Conservation (phyloP, 2,113 vertebrate species). For the Tiliqua scincoides region DNA sequence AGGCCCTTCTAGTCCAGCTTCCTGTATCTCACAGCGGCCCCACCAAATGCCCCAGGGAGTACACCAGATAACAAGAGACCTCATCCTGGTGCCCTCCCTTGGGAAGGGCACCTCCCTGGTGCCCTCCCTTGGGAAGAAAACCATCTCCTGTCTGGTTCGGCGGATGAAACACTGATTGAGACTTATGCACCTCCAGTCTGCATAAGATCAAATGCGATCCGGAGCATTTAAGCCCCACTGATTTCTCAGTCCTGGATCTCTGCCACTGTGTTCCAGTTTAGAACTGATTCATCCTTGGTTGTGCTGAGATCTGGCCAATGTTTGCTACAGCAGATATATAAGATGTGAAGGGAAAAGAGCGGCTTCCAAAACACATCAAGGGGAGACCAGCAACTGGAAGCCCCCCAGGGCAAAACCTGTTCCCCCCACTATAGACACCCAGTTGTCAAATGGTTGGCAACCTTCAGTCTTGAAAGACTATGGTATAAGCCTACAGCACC, state of each 20-base stretch:
- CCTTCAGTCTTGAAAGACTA: no score
- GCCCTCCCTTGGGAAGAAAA: no score
- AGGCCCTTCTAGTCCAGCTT: no score
- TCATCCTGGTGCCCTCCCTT: no score
- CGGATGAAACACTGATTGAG: background rate
- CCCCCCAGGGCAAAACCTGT: background rate
- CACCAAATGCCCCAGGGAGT: no score
- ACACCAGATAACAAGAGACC: no score
- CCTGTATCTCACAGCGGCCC: no score
- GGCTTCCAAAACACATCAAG: background rate
- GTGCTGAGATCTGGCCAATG: background rate
- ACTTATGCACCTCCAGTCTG: no score
- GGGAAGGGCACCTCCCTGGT: no score
- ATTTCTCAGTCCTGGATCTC: background rate
- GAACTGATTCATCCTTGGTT: background rate
- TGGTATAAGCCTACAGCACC: no score
- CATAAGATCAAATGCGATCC: background rate
- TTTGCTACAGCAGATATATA: background rate
- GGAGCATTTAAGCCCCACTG: background rate
- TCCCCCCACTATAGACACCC: background rate
- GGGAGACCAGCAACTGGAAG: background rate
- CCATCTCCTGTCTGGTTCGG: background rate
- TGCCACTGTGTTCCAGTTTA: background rate
- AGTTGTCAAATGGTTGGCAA: no score
- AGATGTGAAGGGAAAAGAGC: background rate